These are phyloP conservation scores for Pseudochromis fuscus DNA, from an alignment of 2,797 vertebrate genomes.

Conservation along the genomic window DNA sequence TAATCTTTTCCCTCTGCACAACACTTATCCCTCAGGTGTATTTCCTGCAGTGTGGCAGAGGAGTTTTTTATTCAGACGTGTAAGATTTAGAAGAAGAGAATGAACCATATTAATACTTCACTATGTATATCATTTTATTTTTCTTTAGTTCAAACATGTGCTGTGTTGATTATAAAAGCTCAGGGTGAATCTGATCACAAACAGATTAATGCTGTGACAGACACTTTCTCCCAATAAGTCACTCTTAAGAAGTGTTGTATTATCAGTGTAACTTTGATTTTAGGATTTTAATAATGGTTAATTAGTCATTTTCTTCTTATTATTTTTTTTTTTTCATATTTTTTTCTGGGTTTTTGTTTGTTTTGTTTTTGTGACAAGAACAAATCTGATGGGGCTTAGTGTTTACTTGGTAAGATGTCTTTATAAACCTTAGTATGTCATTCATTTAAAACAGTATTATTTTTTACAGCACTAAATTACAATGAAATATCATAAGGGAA, in stretches of 20 bases:
- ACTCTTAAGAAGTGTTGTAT: background rate
- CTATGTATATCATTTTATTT: background rate
- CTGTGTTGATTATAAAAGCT: background rate
- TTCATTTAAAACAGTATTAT: too few relatives aligned
- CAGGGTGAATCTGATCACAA: background rate
- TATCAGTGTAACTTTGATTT: background rate
- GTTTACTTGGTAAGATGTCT: too few relatives aligned
- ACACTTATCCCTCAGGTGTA: slow-evolving; percentile 76
- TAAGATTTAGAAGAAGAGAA: background rate
- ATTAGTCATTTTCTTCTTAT: background rate
- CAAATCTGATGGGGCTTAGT: too few relatives aligned
- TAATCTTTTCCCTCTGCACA: slow-evolving; percentile 81
- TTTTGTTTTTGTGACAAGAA: too few relatives aligned
- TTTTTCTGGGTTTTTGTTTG: too few relatives aligned
- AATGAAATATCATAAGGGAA: too few relatives aligned
- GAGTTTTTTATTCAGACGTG: slow-evolving; percentile 1
- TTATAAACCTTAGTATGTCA: too few relatives aligned
- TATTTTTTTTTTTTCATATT: too few relatives aligned
- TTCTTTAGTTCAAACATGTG: background rate
- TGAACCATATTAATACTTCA: background rate
- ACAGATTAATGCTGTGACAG: background rate
- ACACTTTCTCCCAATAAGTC: background rate
- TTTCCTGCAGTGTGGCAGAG: slow-evolving; percentile 23
- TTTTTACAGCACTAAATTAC: too few relatives aligned
- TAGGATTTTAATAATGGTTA: background rate